A percentile compares a stretch with the other conserved stretches of the same genome.
phyloP scores from a whole-genome alignment of 2,113 vertebrate genomes.

The Oophaga pumilio region DNA sequence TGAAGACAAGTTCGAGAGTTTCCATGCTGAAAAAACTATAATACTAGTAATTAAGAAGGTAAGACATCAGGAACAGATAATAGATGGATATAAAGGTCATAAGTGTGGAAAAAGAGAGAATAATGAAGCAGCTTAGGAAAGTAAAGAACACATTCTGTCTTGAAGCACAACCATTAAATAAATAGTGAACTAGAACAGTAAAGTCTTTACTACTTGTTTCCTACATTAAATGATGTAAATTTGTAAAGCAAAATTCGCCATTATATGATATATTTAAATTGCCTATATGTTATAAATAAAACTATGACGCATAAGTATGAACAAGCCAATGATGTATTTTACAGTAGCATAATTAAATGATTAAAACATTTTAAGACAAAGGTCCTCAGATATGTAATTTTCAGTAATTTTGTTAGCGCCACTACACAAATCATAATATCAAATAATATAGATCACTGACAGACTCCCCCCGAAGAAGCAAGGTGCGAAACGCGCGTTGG shows the following conservation, averaged over 20 bases:
- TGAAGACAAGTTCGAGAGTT: conserved; percentile 12
- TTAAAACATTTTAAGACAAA: not conserved
- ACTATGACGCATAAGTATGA: not conserved
- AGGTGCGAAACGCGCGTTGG: no score
- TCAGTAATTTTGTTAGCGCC: no score
- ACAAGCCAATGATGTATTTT: not conserved
- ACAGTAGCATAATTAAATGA: not conserved
- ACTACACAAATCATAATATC: no score
- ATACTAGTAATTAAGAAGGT: conserved; percentile 3
- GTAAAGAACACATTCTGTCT: not conserved
- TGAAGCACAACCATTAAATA: not conserved
- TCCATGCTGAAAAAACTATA: no score
- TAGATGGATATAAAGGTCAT: not conserved
- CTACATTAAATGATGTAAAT: not conserved
- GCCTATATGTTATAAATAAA: not conserved
- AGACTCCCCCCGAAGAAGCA: no score
- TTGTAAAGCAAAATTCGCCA: not conserved
- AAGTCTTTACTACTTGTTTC: not conserved
- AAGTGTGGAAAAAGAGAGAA: not conserved
- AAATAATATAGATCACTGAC: no score
- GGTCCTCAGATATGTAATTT: not conserved
- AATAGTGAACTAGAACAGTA: not conserved
- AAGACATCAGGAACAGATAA: conserved; percentile 16
- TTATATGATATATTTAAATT: not conserved
- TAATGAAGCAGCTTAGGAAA: not conserved